Base-by-base conservation (phyloP, 2,888 invertebrate species). In the Mantis religiosa region DNA sequence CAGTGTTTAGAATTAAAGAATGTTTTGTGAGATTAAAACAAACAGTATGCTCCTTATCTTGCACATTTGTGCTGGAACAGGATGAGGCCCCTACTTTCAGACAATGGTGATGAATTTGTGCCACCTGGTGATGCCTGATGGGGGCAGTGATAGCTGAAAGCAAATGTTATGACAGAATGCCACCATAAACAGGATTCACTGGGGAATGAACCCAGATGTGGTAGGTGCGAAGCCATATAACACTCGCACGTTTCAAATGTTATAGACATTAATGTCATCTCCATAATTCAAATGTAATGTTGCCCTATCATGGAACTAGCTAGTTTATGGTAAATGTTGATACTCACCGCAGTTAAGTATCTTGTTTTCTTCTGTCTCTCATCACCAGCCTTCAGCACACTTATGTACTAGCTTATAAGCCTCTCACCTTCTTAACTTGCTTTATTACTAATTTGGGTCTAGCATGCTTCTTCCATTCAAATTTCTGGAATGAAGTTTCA, bases 41-140 rank as follows among this genome's bases (percentile, higher is more conserved):
- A 54, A 71, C 54, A 71, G 54, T 71, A 71, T 71, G 20, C 20
- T 71, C 54, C 54, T 71, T 71, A 71, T 71, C 54, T 71, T 25
- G 54, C 54, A 71, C 54, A 71, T 25, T 71, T 71, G 54, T 71
- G 54, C 54, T 89, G 81, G 89, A 84, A 84, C 30, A 86, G 71
- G 27, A 30, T 82, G 30, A 87, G 83, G 86, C 28, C 85, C 85
- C 85, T 85, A 27, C 41, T 85, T 85, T 85, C 85, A 85, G 85
- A 85, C 41, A 47, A 28, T 28, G 54, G 85, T 85, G 85, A 54
- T 47, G 85, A 85, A 85, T 47, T 85, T n/a, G 85, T 47, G 27
- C 28, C 85, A 47, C 27, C 85, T 41, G 28, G 85, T 85, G 54
- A 71, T 71, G 54, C 54, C 54, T 71, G 54, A 71, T 71, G 54